phyloP scores from a whole-genome alignment of 2,113 vertebrate genomes.

The Eupsittula cactorum region DNA sequence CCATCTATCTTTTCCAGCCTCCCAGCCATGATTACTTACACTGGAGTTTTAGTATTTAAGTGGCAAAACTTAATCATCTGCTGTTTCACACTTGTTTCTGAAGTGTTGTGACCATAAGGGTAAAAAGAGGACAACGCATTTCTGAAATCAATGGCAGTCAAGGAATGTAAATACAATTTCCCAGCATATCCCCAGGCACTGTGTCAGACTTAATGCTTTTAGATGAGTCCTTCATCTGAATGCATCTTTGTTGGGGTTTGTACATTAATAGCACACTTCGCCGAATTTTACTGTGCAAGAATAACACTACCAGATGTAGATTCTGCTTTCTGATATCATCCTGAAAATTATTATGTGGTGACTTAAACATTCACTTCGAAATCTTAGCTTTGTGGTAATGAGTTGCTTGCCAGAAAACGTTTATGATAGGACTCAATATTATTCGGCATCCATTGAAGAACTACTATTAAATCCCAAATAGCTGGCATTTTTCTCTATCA shows the following conservation, averaged over 20 bases:
- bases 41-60: background rate
- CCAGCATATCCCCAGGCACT: background rate
- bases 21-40: background rate
- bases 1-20: background rate
- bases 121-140: background rate
- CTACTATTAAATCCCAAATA: background rate
- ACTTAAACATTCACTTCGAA: background rate
- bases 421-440: background rate
- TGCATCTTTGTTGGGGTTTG: background rate
- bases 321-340: background rate
- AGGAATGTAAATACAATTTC: background rate
- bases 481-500: background rate
- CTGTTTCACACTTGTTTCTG: conserved; percentile 15
- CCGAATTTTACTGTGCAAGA: background rate
- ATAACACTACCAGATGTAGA: background rate
- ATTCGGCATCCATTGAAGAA: background rate
- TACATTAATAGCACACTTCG: background rate
- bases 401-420: background rate
- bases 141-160: background rate
- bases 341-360: background rate
- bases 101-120: background rate
- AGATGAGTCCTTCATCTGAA: background rate
- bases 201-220: background rate
- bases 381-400: background rate
- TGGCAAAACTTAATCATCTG: background rate